Conservation (phyloP, 2,797 vertebrate genomes). For the Silurus aristotelis region DNA sequence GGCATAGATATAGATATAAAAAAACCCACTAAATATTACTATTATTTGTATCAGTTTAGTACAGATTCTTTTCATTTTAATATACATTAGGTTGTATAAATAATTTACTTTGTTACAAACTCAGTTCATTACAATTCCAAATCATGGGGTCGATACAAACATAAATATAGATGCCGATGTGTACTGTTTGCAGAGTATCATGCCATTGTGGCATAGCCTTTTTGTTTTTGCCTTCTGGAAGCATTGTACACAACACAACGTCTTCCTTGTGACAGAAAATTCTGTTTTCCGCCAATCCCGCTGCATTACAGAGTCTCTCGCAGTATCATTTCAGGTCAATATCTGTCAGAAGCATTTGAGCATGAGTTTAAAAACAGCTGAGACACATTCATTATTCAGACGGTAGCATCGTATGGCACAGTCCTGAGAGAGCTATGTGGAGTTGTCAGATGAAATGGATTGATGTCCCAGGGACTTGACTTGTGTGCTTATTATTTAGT, state of each 20-base stretch:
- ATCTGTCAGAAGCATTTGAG: conserved; percentile 59
- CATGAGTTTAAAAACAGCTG: conserved; percentile 57
- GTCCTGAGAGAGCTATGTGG: conserved; percentile 45
- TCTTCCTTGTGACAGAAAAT: conserved; percentile 37
- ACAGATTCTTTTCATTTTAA: neutral
- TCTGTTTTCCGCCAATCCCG: conserved; percentile 46
- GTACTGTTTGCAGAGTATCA: neutral
- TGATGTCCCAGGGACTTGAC: conserved; percentile 53
- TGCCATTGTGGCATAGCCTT: neutral
- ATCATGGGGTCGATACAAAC: neutral
- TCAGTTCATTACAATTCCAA: neutral
- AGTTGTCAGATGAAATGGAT: conserved; percentile 56
- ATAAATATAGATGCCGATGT: neutral
- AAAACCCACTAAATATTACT: neutral
- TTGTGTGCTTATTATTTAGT: conserved; percentile 49
- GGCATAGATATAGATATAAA: neutral
- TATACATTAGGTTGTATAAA: neutral
- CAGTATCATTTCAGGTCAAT: conserved; percentile 57
- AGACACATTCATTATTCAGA: conserved; percentile 57
- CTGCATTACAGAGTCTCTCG: conserved; percentile 51
- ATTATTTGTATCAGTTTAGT: neutral
- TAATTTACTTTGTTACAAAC: neutral
- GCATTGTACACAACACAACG: conserved; percentile 3
- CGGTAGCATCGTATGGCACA: conserved; percentile 45
- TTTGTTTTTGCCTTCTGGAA: conserved; percentile 4